These are phyloP conservation scores for Galeopterus variegatus DNA, from an alignment of 2,113 vertebrate species.

Conservation along the genomic window DNA sequence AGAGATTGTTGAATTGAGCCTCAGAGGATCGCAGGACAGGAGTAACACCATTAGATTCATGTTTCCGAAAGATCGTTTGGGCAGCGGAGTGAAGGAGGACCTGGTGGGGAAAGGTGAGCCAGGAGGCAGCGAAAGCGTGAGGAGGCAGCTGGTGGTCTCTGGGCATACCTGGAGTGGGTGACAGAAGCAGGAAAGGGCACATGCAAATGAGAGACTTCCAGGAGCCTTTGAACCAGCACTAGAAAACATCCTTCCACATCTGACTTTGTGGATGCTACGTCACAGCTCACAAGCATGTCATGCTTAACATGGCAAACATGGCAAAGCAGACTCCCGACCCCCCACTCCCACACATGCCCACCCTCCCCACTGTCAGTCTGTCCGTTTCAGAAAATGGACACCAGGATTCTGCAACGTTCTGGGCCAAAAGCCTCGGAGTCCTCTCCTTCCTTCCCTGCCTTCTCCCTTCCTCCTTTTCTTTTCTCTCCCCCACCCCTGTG, in stretches of 20 bases:
- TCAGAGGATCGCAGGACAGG: fast-evolving
- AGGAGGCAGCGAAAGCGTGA: not conserved
- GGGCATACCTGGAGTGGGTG: fast-evolving
- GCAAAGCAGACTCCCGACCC: not conserved
- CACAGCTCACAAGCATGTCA: not conserved
- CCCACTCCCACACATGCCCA: not conserved
- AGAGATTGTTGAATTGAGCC: not conserved
- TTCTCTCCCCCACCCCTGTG: fast-evolving
- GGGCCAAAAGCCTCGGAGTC: not conserved
- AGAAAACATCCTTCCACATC: not conserved
- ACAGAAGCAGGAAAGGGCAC: fast-evolving
- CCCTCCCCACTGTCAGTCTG: not conserved
- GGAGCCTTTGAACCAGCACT: not conserved
- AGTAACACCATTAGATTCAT: not conserved
- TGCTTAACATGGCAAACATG: too few relatives aligned
- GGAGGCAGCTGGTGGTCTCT: fast-evolving
- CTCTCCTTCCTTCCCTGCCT: too few relatives aligned
- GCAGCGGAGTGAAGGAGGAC: fast-evolving
- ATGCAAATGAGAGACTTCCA: not conserved
- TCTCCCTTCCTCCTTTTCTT: not conserved
- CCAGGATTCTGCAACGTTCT: not conserved
- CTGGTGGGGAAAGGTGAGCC: not conserved
- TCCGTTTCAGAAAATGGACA: not conserved
- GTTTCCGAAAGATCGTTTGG: not conserved
- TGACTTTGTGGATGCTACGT: fast-evolving